These are phyloP conservation scores for Scatophagus argus DNA, from an alignment of 2,113 vertebrate genomes.

Conservation along the genomic window DNA sequence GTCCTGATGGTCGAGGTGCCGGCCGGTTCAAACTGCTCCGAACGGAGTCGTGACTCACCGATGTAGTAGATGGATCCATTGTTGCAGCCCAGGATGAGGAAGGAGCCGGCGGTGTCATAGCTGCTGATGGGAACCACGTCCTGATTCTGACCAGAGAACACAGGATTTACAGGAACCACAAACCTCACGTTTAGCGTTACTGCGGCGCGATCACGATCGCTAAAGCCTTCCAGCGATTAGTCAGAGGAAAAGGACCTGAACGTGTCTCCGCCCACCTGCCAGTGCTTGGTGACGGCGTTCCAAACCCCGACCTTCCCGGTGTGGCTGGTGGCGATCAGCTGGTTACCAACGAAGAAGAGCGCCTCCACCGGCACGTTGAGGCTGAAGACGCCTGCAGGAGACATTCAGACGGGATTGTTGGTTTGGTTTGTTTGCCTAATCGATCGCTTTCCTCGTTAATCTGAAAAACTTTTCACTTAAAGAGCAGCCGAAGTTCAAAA, in stretches of 20 bases:
- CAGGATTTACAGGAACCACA: no score
- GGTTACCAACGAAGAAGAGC: constrained; percentile 94
- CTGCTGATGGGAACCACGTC: constrained; percentile 95
- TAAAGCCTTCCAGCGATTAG: no score
- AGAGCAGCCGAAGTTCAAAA: no score
- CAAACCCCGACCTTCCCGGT: constrained; percentile 93
- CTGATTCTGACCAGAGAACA: constrained; percentile 85
- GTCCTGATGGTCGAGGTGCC: no score
- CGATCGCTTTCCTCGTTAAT: no score
- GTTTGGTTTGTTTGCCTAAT: no score
- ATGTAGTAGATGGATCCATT: constrained; percentile 95
- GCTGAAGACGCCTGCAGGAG: constrained; percentile 88
- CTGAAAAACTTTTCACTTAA: no score
- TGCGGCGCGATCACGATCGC: no score
- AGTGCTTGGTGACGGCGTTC: constrained; percentile 97
- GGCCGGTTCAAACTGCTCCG: no score
- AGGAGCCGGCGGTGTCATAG: constrained; percentile 92
- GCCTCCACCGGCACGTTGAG: constrained; percentile 92
- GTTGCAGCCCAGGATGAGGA: constrained; percentile 93
- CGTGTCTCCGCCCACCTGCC: constrained; percentile 87
- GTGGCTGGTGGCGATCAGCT: constrained; percentile 94
- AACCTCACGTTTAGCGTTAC: no score
- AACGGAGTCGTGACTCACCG: constrained; percentile 69
- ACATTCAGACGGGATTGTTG: neutral
- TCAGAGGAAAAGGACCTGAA: no score